Evolutionary conservation across 2,113 vertebrate genomes (phyloP), one percentile per base, ranked within the genome.

Genomic region (Engraulis encrasicolus): DNA sequence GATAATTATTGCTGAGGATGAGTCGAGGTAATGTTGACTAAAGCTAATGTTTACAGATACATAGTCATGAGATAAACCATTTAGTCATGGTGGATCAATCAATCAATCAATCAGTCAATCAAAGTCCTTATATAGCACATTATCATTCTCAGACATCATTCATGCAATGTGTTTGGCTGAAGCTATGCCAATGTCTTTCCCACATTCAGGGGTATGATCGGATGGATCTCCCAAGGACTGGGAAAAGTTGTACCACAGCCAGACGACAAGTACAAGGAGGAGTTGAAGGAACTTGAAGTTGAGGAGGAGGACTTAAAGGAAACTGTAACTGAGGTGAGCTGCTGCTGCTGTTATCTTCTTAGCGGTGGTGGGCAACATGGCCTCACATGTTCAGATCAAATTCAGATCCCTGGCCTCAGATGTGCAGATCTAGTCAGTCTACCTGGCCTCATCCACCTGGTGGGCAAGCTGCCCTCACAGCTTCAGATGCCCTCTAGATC

Each of bases 191-290:
- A 34, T 36, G 66, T 31, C 23, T 36, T 50, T 71, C n/a, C 20
- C 19, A 23, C 23, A 37, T 14, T 1, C 88, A 95, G 94, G 86
- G 90, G 94, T 12, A 90, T 97, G 27, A 92, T 97, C 6, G 91
- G 84, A 78, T 99, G 97, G 97, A 88, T 99, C 71, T 85, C 95
- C 66, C 95, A 96, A 52, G 94, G 95, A 11, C 81, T 98, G 88
- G 96, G 93, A 66, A 98, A 96, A 82, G 92, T 98, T 0, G 89
- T 97, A 49, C 97, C 98, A 0, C 97, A 98, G 90, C 97, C 96
- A 0, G 93, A 93, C 20, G 91, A 74, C 0, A 92, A 94, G 36
- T 88, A 92, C 2, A 89, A 92, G 61, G 80, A 20, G 0, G 34
- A 81, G 2, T 2, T 6, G 0, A 4, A 0, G 0, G 0, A 86